These are phyloP conservation scores for Xiphydria camelus DNA, from an alignment of 2,888 invertebrate genomes.

Conservation along the genomic window DNA sequence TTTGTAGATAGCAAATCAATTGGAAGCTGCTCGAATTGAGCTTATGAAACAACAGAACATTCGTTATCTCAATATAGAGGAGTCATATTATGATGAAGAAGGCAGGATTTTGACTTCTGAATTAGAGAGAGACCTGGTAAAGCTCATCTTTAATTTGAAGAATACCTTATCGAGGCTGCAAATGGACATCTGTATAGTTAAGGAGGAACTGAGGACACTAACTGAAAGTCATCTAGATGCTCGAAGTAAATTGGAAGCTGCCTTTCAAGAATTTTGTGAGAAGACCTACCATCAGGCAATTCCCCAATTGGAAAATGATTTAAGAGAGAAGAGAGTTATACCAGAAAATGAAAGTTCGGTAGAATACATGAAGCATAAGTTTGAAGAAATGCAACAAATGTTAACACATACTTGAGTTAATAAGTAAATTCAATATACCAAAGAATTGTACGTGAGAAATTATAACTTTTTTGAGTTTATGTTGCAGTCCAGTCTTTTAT, in stretches of 20 bases:
- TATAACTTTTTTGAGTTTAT: no score
- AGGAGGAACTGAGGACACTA: not conserved
- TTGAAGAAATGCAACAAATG: slow-evolving; percentile 6
- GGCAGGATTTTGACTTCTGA: slow-evolving; percentile 10
- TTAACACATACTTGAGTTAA: no score
- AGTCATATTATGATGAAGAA: slow-evolving; percentile 7
- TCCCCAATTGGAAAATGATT: slow-evolving; percentile 1
- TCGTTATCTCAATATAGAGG: slow-evolving; percentile 5
- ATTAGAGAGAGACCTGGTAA: slow-evolving; percentile 3
- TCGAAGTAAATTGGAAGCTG: slow-evolving; percentile 1
- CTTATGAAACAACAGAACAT: slow-evolving; percentile 7
- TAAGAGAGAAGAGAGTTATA: not conserved
- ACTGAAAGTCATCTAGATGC: not conserved
- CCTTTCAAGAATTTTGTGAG: slow-evolving; percentile 5
- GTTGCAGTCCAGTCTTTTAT: no score
- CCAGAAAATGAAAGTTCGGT: not conserved
- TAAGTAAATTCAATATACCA: no score
- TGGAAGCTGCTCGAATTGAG: slow-evolving; percentile 6
- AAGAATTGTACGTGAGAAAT: no score
- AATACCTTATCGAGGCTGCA: not conserved
- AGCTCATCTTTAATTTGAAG: slow-evolving; percentile 1
- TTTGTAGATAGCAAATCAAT: not conserved
- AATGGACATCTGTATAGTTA: not conserved
- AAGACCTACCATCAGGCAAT: not conserved
- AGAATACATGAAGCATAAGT: slow-evolving; percentile 7